phyloP scores from a whole-genome alignment of 2,797 vertebrate genomes.

The Channallabes apus region DNA sequence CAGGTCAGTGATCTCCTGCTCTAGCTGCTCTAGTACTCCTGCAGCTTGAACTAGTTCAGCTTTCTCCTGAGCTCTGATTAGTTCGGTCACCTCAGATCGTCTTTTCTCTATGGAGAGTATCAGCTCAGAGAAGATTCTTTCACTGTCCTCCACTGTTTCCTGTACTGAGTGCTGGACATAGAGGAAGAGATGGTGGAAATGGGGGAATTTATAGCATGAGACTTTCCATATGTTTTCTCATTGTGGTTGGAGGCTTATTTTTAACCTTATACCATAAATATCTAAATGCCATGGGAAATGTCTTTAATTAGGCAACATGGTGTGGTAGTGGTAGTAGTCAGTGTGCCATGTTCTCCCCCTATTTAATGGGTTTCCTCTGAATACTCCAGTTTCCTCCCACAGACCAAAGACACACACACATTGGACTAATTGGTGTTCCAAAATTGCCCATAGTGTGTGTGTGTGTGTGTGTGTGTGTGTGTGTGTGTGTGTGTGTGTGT shows the following conservation, averaged over 20 bases:
- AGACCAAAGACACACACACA: no score
- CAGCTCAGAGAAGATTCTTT: conserved; percentile 21
- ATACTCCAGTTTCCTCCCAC: no score
- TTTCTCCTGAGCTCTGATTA: conserved; percentile 34
- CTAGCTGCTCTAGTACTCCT: background rate
- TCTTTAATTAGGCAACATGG: background rate
- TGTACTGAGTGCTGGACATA: conserved; percentile 3
- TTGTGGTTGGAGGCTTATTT: background rate
- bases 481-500: no score
- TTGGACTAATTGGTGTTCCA: no score
- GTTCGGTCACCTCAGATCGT: background rate
- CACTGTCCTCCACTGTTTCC: conserved; percentile 19
- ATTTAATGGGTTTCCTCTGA: no score
- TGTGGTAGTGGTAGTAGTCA: no score
- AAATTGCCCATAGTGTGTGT: no score
- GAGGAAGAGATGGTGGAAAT: background rate
- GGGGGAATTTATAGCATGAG: no score
- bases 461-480: no score
- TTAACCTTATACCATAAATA: background rate
- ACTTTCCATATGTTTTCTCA: background rate
- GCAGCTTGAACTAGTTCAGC: conserved; percentile 5
- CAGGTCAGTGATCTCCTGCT: conserved; percentile 22
- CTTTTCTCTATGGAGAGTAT: conserved; percentile 18
- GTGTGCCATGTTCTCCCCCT: no score
- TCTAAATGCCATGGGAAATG: background rate